A percentile compares a stretch with the other conserved stretches of the same genome.
Conservation (phyloP, 2,888 invertebrate species). For the Eilema caniola region DNA sequence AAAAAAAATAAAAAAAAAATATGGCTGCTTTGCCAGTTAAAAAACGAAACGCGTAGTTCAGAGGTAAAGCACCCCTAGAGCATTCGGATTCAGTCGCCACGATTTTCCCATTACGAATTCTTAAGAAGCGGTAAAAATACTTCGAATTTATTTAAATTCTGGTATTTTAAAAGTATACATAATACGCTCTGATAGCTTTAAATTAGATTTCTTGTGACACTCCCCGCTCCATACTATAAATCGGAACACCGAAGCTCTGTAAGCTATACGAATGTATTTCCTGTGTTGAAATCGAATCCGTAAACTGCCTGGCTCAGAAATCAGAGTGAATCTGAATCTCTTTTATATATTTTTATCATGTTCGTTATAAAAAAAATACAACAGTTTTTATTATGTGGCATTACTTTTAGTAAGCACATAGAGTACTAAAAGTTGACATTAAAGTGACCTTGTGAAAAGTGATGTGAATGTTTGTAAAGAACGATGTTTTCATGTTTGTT, state of each 20-base stretch:
- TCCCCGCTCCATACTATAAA: slow-evolving; percentile 11
- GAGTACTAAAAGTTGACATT: too few relatives aligned
- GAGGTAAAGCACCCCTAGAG: neutral
- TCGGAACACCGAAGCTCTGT: neutral
- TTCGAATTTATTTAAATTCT: neutral
- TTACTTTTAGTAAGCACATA: too few relatives aligned
- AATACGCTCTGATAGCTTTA: neutral
- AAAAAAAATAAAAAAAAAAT: too few relatives aligned
- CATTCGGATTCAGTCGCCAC: neutral
- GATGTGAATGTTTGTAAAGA: too few relatives aligned
- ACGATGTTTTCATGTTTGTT: too few relatives aligned
- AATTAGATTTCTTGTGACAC: slow-evolving; percentile 6
- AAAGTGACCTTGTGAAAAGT: too few relatives aligned
- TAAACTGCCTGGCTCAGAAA: slow-evolving; percentile 7
- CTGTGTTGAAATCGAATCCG: slow-evolving; percentile 22
- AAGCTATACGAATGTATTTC: slow-evolving; percentile 16
- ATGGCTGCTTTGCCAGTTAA: too few relatives aligned
- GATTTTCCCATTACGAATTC: neutral
- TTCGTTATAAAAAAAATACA: neutral
- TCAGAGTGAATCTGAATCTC: slow-evolving; percentile 8
- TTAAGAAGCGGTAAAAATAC: neutral
- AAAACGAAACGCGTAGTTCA: neutral
- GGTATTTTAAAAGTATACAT: neutral
- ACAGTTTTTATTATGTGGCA: too few relatives aligned
- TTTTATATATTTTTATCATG: neutral